These are phyloP conservation scores for Limnephilus marmoratus DNA, from an alignment of 2,888 invertebrate genomes.

Conservation along the genomic window DNA sequence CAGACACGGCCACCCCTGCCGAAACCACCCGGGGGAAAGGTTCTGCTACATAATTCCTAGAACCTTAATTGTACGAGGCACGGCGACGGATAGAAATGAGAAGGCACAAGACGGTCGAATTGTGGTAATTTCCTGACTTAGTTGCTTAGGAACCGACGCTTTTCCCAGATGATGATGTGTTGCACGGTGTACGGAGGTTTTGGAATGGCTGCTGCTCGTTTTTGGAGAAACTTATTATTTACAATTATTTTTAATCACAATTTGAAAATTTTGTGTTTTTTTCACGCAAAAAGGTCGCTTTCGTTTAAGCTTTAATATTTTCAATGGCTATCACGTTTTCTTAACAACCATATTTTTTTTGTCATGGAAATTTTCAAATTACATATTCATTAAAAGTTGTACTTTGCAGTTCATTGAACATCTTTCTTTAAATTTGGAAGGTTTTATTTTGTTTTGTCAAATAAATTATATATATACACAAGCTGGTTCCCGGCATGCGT, in stretches of 20 bases:
- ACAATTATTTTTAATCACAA: too few relatives aligned
- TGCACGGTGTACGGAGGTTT: background rate
- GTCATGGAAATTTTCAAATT: too few relatives aligned
- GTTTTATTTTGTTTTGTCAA: too few relatives aligned
- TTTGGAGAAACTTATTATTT: background rate
- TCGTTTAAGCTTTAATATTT: too few relatives aligned
- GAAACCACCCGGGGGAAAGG: slow-evolving; percentile 34
- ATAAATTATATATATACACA: too few relatives aligned
- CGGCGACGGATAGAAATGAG: slow-evolving; percentile 22
- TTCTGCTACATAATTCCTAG: slow-evolving; percentile 65
- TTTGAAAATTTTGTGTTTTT: background rate
- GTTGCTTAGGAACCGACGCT: slow-evolving; percentile 33
- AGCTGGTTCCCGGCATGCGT: too few relatives aligned
- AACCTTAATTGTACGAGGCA: slow-evolving; percentile 60
- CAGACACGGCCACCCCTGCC: slow-evolving; percentile 60
- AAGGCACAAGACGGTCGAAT: slow-evolving; percentile 19
- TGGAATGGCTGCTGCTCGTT: background rate
- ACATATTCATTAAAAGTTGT: too few relatives aligned
- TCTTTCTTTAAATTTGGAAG: too few relatives aligned
- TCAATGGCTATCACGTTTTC: too few relatives aligned
- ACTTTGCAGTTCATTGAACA: too few relatives aligned
- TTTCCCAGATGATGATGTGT: slow-evolving; percentile 5
- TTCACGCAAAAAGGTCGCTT: background rate
- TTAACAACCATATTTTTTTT: too few relatives aligned
- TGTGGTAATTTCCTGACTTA: slow-evolving; percentile 47